Percentiles rank a stretch among this genome's conserved stretches.
Evolutionary conservation across 2,113 vertebrate species (phyloP).

Genomic region (Centrocercus urophasianus): DNA sequence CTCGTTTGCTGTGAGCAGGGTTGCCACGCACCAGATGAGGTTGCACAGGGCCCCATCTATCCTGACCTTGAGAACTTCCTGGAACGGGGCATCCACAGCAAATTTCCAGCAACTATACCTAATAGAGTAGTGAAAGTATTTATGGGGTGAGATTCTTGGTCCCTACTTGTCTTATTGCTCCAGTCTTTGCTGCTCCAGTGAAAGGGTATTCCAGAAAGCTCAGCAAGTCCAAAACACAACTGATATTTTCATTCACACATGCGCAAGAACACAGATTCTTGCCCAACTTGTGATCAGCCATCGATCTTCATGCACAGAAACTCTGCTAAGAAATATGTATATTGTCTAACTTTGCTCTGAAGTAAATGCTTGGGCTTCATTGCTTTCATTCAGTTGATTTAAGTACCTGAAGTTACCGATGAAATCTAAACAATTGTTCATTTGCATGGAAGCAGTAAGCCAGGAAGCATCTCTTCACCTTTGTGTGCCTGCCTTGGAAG

Average conservation of each 20-base stretch:
- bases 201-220: neutral
- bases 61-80: neutral
- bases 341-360: neutral
- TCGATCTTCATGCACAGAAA: neutral
- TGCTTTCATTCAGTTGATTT: neutral
- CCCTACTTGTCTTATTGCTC: neutral
- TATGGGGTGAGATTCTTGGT: neutral
- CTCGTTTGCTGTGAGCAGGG: too few relatives aligned
- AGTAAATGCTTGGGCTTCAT: neutral
- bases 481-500: rapidly evolving
- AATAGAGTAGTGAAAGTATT: neutral
- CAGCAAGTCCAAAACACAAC: rapidly evolving
- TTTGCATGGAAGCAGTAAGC: neutral
- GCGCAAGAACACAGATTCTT: neutral
- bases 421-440: neutral
- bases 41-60: neutral
- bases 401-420: neutral
- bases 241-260: neutral
- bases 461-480: neutral
- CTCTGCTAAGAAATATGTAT: neutral
- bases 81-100: too few relatives aligned
- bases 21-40: too few relatives aligned
- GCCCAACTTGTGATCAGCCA: neutral
- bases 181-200: neutral
- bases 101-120: neutral